Evolutionary conservation across 2,888 invertebrate species (phyloP), one percentile per base, ranked within the genome.

Genomic region (Blera fallax): DNA sequence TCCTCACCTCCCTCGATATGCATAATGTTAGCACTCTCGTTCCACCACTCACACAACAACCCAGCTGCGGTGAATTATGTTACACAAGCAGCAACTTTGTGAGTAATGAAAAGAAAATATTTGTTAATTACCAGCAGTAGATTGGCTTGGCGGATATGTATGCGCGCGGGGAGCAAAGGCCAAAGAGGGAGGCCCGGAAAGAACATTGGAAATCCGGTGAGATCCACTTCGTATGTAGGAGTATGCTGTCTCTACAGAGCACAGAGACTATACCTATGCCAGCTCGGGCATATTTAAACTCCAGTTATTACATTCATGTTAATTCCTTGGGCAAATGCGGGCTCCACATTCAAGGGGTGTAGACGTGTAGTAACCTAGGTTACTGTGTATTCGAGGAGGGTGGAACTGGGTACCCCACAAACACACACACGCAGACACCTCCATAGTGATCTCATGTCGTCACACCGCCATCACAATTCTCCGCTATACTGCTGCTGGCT

Each of bases 71-170:
- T 60, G 58, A 60, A 72, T 79, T 79, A 79, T 64, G 74, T 74
- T 84, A 84, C 48, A 84, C 69, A 79, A 79, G 74, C 60, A 58
- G 8, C 8, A 34, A 21, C 62, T 54, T 21, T 73, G 14, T 54
- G 73, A 60, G 64, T 58, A 74, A 84, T 84, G 64, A 70, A 83
- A 79, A 67, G 60, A 73, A 80, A 74, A 84, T 84, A 80, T 80
- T 70, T 84, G 74, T 70, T 84, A 84, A 84, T 84, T 74, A 79
- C 65, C 56, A 29, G 37, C 56, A 56, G 64, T n/a, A n/a, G n/a
- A n/a, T n/a, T n/a, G n/a, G 60, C 11, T 21, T 40, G 14, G 64
- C 7, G 27, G 11, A 3, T 34, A 54, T 37, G 50, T 16, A 24
- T 24, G 11, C 43, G 56, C 18, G n/a, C 21, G 18, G 29, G 21